Evolutionary conservation across 2,113 vertebrate genomes (phyloP).

Genomic region (Thalassarche chlororhynchos): DNA sequence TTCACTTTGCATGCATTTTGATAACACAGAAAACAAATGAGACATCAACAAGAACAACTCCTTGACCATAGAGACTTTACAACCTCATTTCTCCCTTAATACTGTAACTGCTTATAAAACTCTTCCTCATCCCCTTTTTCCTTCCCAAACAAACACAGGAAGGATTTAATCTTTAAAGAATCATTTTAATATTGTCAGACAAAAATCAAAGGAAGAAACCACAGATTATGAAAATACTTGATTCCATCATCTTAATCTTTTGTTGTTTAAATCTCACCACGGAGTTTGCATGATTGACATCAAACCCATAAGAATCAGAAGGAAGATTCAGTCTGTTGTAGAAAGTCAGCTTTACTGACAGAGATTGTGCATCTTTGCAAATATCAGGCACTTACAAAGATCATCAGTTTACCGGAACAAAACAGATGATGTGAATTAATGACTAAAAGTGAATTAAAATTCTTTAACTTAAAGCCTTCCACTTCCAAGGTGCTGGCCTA

Average conservation of each 20-base stretch:
- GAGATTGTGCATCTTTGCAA: not conserved
- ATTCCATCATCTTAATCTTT: not conserved
- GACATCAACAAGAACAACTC: not conserved
- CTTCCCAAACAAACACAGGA: not conserved
- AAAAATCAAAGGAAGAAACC: not conserved
- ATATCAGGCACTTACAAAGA: not conserved
- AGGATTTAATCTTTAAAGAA: not conserved
- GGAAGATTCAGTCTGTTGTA: not conserved
- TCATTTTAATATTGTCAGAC: not conserved
- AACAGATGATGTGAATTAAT: not conserved
- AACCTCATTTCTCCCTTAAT: not conserved
- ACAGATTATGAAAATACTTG: not conserved
- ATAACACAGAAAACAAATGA: not conserved
- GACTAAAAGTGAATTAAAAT: not conserved
- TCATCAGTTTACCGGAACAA: not conserved
- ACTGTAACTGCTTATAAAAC: not conserved
- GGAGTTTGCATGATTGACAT: not conserved
- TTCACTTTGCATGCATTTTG: not conserved
- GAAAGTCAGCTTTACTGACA: not conserved
- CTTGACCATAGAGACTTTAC: not conserved
- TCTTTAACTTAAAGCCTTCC: not conserved
- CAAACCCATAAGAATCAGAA: not conserved
- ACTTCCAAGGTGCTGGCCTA: not conserved
- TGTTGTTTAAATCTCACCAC: not conserved
- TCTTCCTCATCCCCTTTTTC: not conserved